A percentile compares a stretch with the other conserved stretches of the same genome.
Conservation (phyloP, 35 echinoderm and acorn worm species). For the Hemicentrotus pulcherrimus region DNA sequence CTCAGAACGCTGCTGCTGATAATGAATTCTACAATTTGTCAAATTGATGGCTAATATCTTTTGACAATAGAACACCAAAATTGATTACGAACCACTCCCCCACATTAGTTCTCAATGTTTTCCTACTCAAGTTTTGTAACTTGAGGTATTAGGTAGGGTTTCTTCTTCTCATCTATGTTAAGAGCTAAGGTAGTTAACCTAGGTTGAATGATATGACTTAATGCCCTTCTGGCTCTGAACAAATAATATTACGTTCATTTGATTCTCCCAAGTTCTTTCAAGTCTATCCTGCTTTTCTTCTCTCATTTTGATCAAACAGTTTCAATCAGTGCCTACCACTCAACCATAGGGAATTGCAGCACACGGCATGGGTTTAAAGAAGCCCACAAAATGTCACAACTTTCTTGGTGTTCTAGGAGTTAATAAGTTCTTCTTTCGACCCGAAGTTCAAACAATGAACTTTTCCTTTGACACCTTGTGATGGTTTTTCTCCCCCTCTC, state of each 20-base stretch:
- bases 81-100: background rate
- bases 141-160: background rate
- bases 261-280: too few species aligned
- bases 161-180: too few species aligned
- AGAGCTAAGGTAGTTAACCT: too few species aligned
- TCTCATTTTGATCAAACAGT: background rate
- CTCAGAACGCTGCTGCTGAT: background rate
- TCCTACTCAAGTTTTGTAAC: background rate
- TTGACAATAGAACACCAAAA: background rate
- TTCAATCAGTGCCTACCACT: background rate
- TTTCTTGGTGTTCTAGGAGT: background rate
- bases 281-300: background rate
- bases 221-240: too few species aligned
- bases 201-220: too few species aligned
- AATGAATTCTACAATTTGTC: background rate
- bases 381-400: background rate
- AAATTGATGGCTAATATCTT: background rate
- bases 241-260: too few species aligned
- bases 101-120: background rate
- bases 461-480: constrained; percentile 29
- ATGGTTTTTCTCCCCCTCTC: background rate
- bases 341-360: background rate
- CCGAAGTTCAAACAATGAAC: constrained; percentile 15
- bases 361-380: background rate
- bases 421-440: background rate